Evolutionary conservation across 2,888 invertebrate genomes (phyloP), one percentile per base, ranked within the genome.

Genomic region (Erynnis tages): DNA sequence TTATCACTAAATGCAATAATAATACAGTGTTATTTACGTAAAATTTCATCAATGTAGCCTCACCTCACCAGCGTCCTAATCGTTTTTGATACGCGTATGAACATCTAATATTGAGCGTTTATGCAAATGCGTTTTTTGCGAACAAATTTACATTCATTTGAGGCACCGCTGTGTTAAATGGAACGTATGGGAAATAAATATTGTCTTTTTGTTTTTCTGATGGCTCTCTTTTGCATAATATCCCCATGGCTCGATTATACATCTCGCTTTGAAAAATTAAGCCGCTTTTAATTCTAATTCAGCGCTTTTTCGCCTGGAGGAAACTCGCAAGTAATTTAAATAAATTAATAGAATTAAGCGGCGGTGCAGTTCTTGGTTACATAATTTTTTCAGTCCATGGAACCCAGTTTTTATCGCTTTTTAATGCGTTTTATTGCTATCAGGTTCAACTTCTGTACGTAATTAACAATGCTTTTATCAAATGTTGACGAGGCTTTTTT

Each of bases 121-220:
- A 82, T 82, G 81, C 71, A 73, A 82, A 81, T 76, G 40, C 37
- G 41, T 60, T 69, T 71, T 71, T 76, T 75, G 61, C 63, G 61
- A 62, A 63, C 63, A 61, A 72, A 80, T 82, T 82, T 82, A 80
- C 82, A 82, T 81, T 76, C 66, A 79, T 76, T 79, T 73, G 80
- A 69, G 79, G 76, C 67, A 74, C 77, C 76, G 63, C 79, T 68
- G 65, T 79, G 82, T 75, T 78, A 78, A 83, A 82, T 82, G 82
- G 72, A 65, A 75, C 82, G 82, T 77, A 68, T 66, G 74, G 72
- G 77, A 66, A 69, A 82, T 82, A 80, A 82, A 82, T 82, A 82
- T 79, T 77, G 76, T 76, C 73, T 72, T 71, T 66, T 70, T 70
- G 62, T 74, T 77, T 76, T 73, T 68, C 58, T 61, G 63, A 67